Evolutionary conservation across 2,888 invertebrate genomes (phyloP).

Genomic region (Drosophila suboccidentalis): DNA sequence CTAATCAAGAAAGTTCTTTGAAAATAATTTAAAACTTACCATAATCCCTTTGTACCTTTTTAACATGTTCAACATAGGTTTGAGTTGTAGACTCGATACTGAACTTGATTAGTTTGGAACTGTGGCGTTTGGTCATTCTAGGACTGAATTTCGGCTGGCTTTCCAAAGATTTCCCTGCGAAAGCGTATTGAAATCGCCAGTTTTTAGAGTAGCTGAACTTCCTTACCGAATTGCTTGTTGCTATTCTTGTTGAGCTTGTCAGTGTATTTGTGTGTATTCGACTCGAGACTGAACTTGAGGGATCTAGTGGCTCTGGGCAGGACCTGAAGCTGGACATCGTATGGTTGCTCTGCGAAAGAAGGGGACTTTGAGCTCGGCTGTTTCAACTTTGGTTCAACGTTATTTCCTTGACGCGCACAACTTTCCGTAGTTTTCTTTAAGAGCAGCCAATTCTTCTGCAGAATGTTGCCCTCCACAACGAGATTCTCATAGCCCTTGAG

Average conservation of each 20-base stretch:
- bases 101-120: slow-evolving; percentile 2
- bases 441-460: slow-evolving; percentile 60
- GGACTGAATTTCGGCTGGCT: slow-evolving; percentile 2
- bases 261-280: background rate
- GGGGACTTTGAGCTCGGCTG: slow-evolving; percentile 44
- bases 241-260: background rate
- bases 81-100: slow-evolving; percentile 4
- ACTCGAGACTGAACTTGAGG: slow-evolving; percentile 2
- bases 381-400: slow-evolving; percentile 27
- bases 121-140: slow-evolving; percentile 1
- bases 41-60: background rate
- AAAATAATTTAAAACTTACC: background rate
- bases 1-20: no score
- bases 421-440: slow-evolving; percentile 58
- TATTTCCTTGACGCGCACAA: slow-evolving; percentile 48
- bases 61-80: background rate
- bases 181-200: slow-evolving; percentile 10
- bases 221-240: slow-evolving; percentile 16
- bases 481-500: slow-evolving; percentile 61
- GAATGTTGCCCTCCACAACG: slow-evolving; percentile 55
- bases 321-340: background rate
- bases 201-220: slow-evolving; percentile 8
- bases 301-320: background rate
- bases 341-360: slow-evolving; percentile 48
- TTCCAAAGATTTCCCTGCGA: slow-evolving; percentile 9